Evolutionary conservation across 2,888 invertebrate genomes (phyloP).

Genomic region (Drosophila sordidula): DNA sequence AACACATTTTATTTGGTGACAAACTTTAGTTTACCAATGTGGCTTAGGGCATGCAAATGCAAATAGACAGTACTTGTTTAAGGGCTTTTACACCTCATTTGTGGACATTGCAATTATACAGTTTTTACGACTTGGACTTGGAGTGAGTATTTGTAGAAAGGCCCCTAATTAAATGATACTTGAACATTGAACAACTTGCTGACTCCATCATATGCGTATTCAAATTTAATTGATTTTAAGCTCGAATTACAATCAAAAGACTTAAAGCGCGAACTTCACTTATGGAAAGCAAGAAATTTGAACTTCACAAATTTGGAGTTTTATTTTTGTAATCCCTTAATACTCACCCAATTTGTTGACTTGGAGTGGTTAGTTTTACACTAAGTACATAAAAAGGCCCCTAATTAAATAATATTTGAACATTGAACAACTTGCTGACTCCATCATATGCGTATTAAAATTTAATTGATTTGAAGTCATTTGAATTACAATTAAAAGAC

Average conservation of each 20-base stretch:
- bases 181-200: background rate
- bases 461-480: too few relatives aligned
- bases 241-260: slow-evolving; percentile 27
- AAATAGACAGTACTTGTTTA: slow-evolving; percentile 1
- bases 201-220: too few relatives aligned
- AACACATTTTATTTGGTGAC: background rate
- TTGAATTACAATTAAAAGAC: slow-evolving; percentile 28
- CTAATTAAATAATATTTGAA: background rate
- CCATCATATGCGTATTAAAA: background rate
- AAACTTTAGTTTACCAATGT: background rate
- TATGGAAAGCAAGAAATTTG: background rate
- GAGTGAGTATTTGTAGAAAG: background rate
- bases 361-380: background rate
- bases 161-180: background rate
- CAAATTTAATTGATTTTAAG: too few relatives aligned
- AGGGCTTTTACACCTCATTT: slow-evolving; percentile 6
- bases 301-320: background rate
- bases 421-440: background rate
- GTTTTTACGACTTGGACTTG: background rate
- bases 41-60: background rate
- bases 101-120: slow-evolving; percentile 1
- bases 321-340: background rate
- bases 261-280: slow-evolving; percentile 37
- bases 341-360: slow-evolving; percentile 65
- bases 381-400: background rate